These are phyloP conservation scores for Nyctereutes procyonoides DNA, from an alignment of 2,113 vertebrate genomes.

Conservation along the genomic window DNA sequence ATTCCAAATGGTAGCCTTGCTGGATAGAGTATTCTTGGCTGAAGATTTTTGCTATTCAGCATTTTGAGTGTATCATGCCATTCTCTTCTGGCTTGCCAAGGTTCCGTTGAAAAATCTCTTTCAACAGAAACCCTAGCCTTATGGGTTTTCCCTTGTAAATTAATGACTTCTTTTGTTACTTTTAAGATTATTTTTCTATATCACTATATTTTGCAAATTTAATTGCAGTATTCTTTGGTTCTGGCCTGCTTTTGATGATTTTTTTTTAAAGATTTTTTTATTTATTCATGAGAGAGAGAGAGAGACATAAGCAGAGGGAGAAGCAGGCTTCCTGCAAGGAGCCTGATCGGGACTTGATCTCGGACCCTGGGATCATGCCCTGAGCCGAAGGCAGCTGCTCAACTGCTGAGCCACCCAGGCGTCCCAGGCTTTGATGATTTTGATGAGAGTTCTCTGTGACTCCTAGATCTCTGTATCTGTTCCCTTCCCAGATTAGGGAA, in stretches of 20 bases:
- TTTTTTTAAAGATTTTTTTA: not conserved
- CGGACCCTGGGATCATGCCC: no score
- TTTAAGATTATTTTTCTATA: not conserved
- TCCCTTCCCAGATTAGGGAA: not conserved
- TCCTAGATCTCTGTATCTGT: not conserved
- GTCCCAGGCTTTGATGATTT: not conserved
- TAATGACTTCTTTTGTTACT: not conserved
- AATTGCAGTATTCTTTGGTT: not conserved
- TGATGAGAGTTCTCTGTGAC: not conserved
- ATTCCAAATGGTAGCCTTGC: not conserved
- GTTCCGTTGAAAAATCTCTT: not conserved
- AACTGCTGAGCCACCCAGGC: no score
- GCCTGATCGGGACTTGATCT: no score
- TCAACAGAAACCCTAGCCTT: not conserved
- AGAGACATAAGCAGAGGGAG: no score
- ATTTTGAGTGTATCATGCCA: not conserved
- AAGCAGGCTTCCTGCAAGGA: no score
- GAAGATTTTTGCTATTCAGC: not conserved
- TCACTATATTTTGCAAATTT: not conserved
- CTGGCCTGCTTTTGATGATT: not conserved
- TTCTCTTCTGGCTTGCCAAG: not conserved
- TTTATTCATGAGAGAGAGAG: no score
- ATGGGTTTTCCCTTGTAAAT: not conserved
- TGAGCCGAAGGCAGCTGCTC: no score
- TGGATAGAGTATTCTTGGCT: not conserved